A percentile compares a stretch with the other conserved stretches of the same genome.
phyloP scores from a whole-genome alignment of 2,888 invertebrate species.

The Adelognathus sp. region DNA sequence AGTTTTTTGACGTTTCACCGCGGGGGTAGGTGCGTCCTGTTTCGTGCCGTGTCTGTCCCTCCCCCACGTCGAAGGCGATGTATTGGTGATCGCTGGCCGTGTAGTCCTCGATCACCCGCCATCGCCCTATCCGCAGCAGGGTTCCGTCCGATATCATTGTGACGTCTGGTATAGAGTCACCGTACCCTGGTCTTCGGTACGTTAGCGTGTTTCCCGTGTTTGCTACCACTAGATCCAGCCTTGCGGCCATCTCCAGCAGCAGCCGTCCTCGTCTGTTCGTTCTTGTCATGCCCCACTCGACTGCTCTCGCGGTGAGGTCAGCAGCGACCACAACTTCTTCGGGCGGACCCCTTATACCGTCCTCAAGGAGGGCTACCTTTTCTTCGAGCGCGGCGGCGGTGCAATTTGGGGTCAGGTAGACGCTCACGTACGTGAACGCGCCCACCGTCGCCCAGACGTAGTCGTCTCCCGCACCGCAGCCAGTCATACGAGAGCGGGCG shows the following conservation, averaged over 20 bases:
- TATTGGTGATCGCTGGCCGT: constrained; percentile 60
- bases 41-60: too few relatives aligned
- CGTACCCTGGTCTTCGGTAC: constrained; percentile 43
- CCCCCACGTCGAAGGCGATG: constrained; percentile 39
- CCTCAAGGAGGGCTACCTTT: constrained; percentile 52
- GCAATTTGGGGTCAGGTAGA: constrained; percentile 44
- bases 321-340: constrained; percentile 50
- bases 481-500: too few relatives aligned
- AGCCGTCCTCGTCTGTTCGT: too few relatives aligned
- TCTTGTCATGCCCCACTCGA: constrained; percentile 58
- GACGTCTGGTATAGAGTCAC: constrained; percentile 47
- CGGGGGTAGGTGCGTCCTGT: neutral
- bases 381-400: constrained; percentile 37
- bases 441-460: too few relatives aligned
- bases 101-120: too few relatives aligned
- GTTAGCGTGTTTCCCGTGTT: constrained; percentile 54
- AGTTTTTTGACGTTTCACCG: constrained; percentile 34
- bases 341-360: constrained; percentile 41
- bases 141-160: constrained; percentile 36
- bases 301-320: constrained; percentile 59
- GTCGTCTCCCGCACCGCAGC: too few relatives aligned
- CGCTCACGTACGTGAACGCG: constrained; percentile 47
- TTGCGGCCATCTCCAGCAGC: too few relatives aligned
- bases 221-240: constrained; percentile 53
- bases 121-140: too few relatives aligned